Evolutionary conservation across 2,113 vertebrate species (phyloP).

Genomic region (Hassar affinis): DNA sequence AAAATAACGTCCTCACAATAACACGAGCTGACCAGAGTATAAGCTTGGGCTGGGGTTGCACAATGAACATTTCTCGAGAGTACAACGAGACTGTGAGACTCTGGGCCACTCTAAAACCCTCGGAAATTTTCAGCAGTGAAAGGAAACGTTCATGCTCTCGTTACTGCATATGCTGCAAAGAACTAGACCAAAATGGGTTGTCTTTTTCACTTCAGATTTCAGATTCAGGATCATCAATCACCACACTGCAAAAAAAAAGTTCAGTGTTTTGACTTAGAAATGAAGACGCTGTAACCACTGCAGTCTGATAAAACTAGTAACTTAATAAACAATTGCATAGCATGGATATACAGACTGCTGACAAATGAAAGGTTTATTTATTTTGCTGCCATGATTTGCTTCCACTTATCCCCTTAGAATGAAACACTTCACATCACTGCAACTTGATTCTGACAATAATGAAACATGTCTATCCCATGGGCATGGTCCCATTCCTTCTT

Average conservation of each 20-base stretch:
- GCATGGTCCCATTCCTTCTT: no score
- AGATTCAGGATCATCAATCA: neutral
- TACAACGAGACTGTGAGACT: neutral
- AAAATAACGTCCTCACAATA: conserved; percentile 41
- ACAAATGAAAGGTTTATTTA: no score
- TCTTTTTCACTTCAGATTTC: neutral
- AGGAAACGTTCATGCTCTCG: conserved; percentile 14
- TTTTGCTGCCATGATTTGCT: no score
- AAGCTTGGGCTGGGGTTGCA: conserved; percentile 24
- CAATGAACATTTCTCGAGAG: conserved; percentile 21
- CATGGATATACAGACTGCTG: no score
- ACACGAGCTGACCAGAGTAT: conserved; percentile 27
- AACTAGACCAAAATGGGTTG: neutral
- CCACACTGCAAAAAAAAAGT: neutral
- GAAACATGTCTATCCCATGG: no score
- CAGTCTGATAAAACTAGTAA: neutral
- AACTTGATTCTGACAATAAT: no score
- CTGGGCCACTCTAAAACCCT: neutral
- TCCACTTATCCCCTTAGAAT: no score
- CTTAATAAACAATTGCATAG: neutral
- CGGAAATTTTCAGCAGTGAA: neutral
- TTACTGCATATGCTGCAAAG: neutral
- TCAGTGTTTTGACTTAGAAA: neutral
- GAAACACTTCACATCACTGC: no score
- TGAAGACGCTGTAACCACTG: neutral